Base-by-base conservation (phyloP, 2,888 invertebrate species). In the Folsomia candida region DNA sequence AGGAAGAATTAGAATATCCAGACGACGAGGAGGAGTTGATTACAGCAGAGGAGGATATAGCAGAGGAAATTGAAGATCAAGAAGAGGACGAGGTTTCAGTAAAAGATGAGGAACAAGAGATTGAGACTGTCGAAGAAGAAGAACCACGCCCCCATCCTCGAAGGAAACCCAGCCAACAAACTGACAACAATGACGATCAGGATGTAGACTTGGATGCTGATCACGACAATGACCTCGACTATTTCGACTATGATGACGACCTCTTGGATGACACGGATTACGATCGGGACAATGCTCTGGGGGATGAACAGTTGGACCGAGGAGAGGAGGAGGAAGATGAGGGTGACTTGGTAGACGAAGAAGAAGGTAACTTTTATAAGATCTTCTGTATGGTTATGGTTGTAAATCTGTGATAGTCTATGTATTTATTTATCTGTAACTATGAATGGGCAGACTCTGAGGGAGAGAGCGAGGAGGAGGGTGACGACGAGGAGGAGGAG, bases 401-500 rank as follows among this genome's bases (percentile, higher is more conserved):
- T n/a, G n/a, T n/a, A n/a, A n/a, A n/a, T n/a, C n/a, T n/a, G n/a
- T n/a, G n/a, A n/a, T n/a, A n/a, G n/a, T n/a, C n/a, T n/a, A n/a
- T n/a, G n/a, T n/a, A n/a, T n/a, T n/a, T n/a, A n/a, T n/a, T n/a
- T n/a, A n/a, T n/a, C n/a, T n/a, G n/a, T n/a, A n/a, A n/a, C 47
- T 11, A 47, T 47, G 47, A 47, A 47, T 47, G 14, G 11, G 14
- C 57, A 57, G 57, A 57, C 11, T 6, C 6, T 11, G 57, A 57
- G 22, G 9, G n/a, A 61, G 58, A 28, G 65, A 22, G 24, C 11
- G 51, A 51, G 0, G 29, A 51, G 4, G 37, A 14, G 6, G 51
- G 57, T 1, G 27, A 67, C 25, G 60, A 68, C 59, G 29, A 24
- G 2, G 27, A 22, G 20, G 67, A 67, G 47, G 60, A n/a, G n/a